A percentile compares a stretch with the other conserved stretches of the same genome.
These are phyloP conservation scores for Tragopan temminckii DNA, from an alignment of 2,797 vertebrate genomes.

Conservation along the genomic window DNA sequence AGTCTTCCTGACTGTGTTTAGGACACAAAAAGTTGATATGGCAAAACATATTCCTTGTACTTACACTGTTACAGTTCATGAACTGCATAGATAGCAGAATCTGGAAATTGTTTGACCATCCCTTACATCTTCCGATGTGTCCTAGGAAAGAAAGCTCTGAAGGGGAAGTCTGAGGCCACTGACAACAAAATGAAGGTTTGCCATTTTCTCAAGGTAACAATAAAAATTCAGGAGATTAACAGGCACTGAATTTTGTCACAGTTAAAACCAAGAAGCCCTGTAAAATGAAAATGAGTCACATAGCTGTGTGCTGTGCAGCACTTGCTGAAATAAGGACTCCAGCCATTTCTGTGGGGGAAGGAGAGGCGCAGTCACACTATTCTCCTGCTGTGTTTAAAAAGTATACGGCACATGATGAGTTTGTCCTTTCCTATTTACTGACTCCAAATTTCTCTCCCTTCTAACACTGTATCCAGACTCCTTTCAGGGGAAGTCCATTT, in stretches of 20 bases:
- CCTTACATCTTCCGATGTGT: background rate
- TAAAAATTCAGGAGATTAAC: background rate
- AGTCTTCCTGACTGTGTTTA: background rate
- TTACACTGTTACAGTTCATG: background rate
- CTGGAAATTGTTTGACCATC: background rate
- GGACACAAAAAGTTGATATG: background rate
- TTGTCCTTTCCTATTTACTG: constrained; percentile 49
- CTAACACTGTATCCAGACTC: background rate
- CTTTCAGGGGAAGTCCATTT: background rate
- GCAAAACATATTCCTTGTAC: background rate
- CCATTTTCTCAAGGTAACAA: background rate
- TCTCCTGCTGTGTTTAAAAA: constrained; percentile 28
- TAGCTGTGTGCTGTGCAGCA: background rate
- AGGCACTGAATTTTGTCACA: constrained; percentile 28
- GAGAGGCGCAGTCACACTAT: background rate
- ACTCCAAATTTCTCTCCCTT: constrained; percentile 40
- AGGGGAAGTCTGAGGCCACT: background rate
- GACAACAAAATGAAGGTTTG: background rate
- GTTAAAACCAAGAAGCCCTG: constrained; percentile 6
- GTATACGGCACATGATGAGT: background rate
- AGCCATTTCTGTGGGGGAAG: background rate
- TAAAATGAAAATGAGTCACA: background rate
- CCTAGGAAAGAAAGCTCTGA: background rate
- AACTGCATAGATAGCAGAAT: background rate
- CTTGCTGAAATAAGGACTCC: constrained; percentile 26